phyloP scores from a whole-genome alignment of 2,797 vertebrate genomes.

The Sebastes alutus region DNA sequence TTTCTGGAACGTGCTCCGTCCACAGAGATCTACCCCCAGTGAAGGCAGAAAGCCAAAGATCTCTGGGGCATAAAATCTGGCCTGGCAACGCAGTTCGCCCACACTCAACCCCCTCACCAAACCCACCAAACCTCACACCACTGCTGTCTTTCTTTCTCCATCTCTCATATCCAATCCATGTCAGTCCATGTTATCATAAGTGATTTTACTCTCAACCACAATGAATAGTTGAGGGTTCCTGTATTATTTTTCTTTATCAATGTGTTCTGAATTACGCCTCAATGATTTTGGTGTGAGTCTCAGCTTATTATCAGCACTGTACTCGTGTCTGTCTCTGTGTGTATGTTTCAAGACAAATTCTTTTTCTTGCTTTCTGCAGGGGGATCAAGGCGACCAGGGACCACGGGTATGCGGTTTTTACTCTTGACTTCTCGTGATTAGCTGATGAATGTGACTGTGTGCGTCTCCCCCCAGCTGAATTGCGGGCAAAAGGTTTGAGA shows the following conservation, averaged over 20 bases:
- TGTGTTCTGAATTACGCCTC: slow-evolving; percentile 70
- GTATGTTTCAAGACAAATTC: slow-evolving; percentile 42
- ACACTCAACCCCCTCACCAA: slow-evolving; percentile 35
- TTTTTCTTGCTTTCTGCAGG: slow-evolving; percentile 86
- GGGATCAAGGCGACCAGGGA: slow-evolving; percentile 99
- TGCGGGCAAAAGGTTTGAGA: slow-evolving; percentile 76
- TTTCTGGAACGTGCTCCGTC: slow-evolving; percentile 5
- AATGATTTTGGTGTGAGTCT: slow-evolving; percentile 47
- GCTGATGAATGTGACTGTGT: slow-evolving; percentile 69
- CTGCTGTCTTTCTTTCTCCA: slow-evolving; percentile 35
- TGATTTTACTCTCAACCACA: slow-evolving; percentile 75
- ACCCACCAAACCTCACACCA: slow-evolving; percentile 63
- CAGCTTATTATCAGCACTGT: slow-evolving; percentile 37
- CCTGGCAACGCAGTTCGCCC: slow-evolving; percentile 42
- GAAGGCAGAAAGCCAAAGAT: slow-evolving; percentile 52
- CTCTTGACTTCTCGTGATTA: slow-evolving; percentile 65
- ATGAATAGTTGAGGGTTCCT: slow-evolving; percentile 72
- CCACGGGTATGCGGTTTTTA: slow-evolving; percentile 92
- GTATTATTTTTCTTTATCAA: slow-evolving; percentile 72
- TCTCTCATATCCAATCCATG: slow-evolving; percentile 54
- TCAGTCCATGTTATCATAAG: slow-evolving; percentile 81
- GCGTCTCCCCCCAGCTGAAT: slow-evolving; percentile 57
- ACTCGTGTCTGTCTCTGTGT: slow-evolving; percentile 5
- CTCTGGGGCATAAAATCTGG: slow-evolving; percentile 64
- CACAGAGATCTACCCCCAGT: slow-evolving; percentile 20